These are phyloP conservation scores for Sphaerodactylus townsendi DNA, from an alignment of 2,113 vertebrate genomes.

Conservation along the genomic window DNA sequence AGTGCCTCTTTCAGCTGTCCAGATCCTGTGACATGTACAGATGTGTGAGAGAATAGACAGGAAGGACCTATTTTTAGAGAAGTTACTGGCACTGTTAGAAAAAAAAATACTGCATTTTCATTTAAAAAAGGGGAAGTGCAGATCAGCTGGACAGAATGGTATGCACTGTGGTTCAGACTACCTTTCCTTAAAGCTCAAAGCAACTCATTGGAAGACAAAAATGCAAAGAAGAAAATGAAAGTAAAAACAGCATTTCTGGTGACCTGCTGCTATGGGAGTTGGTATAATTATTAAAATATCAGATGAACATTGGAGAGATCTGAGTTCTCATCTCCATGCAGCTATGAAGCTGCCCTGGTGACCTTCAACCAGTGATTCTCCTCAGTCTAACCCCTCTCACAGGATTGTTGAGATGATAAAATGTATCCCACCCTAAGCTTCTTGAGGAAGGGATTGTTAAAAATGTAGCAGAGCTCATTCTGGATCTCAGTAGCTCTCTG, in stretches of 20 bases:
- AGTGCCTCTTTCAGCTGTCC: neutral
- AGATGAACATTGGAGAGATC: too few relatives aligned
- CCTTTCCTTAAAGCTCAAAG: neutral
- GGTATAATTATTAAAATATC: too few relatives aligned
- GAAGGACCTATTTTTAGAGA: neutral
- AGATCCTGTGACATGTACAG: neutral
- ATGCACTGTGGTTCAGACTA: neutral
- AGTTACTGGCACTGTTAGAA: constrained; percentile 4
- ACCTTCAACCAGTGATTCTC: too few relatives aligned
- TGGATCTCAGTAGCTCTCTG: too few relatives aligned
- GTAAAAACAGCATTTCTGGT: constrained; percentile 19
- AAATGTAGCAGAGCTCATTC: too few relatives aligned
- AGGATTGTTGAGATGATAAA: too few relatives aligned
- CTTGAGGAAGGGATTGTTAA: too few relatives aligned
- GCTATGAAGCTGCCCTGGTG: too few relatives aligned
- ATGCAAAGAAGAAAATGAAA: constrained; percentile 57
- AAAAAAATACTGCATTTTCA: constrained; percentile 1
- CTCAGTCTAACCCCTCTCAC: too few relatives aligned
- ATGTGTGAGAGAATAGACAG: neutral
- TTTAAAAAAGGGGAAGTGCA: neutral
- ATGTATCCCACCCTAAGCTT: too few relatives aligned
- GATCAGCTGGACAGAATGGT: neutral
- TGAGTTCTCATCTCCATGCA: too few relatives aligned
- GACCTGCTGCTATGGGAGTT: too few relatives aligned
- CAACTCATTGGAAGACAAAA: constrained; percentile 18